Evolutionary conservation across 2,113 vertebrate genomes (phyloP).

Genomic region (Hoplias malabaricus): DNA sequence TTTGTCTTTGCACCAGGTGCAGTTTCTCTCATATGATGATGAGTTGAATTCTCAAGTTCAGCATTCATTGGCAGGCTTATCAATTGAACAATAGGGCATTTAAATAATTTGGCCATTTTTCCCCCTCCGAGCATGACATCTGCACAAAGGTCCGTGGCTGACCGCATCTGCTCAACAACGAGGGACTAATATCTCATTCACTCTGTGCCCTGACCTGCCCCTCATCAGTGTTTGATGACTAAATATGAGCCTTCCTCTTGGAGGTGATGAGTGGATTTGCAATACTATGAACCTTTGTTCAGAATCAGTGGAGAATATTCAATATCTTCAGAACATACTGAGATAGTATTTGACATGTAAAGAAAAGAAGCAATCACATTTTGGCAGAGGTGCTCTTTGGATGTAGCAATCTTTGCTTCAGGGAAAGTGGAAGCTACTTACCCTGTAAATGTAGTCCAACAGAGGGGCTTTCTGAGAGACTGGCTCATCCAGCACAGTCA

Average conservation of each 20-base stretch:
- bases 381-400: background rate
- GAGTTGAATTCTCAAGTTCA: slow-evolving; percentile 76
- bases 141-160: slow-evolving; percentile 76
- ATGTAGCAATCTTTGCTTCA: background rate
- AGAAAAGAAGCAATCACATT: background rate
- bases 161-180: slow-evolving; percentile 75
- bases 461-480: slow-evolving; percentile 79
- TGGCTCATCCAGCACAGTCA: slow-evolving; percentile 79
- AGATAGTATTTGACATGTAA: background rate
- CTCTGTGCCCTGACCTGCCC: slow-evolving; percentile 57
- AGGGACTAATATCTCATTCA: slow-evolving; percentile 75
- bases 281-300: background rate
- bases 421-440: slow-evolving; percentile 65
- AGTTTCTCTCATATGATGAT: slow-evolving; percentile 77
- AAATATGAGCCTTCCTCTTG: slow-evolving; percentile 51
- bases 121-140: slow-evolving; percentile 73
- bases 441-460: slow-evolving; percentile 96
- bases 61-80: slow-evolving; percentile 74
- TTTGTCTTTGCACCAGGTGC: slow-evolving; percentile 71
- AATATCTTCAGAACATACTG: background rate
- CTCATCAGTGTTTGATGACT: slow-evolving; percentile 63
- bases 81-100: slow-evolving; percentile 74
- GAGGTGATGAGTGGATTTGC: slow-evolving; percentile 7
- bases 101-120: slow-evolving; percentile 82
- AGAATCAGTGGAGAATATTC: background rate